Evolutionary conservation across 1,140 invertebrate genomes (phyloP).

Genomic region (Triops longicaudatus): DNA sequence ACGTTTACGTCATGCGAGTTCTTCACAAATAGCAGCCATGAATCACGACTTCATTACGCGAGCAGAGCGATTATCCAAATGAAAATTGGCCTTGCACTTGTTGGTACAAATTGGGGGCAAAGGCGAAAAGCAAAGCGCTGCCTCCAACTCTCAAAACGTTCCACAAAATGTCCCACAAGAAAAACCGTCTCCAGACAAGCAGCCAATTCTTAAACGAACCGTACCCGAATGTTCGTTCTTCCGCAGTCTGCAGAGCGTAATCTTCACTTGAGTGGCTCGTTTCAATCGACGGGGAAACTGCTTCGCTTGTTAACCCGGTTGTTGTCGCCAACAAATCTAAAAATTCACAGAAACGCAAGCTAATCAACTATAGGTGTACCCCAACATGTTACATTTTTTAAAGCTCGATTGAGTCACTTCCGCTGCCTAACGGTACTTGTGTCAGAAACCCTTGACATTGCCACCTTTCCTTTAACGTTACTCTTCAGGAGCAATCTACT

Average conservation of each 20-base stretch:
- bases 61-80: neutral
- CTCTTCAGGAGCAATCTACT: too few relatives aligned
- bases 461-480: neutral
- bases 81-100: slow-evolving; percentile 13
- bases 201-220: slow-evolving; percentile 21
- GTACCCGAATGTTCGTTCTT: slow-evolving; percentile 17
- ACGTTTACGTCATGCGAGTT: too few relatives aligned
- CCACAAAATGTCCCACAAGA: slow-evolving; percentile 22
- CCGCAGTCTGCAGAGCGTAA: neutral
- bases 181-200: slow-evolving; percentile 20
- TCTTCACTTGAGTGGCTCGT: neutral
- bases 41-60: neutral
- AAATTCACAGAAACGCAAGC: neutral
- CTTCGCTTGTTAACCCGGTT: neutral
- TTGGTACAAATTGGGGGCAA: slow-evolving; percentile 26
- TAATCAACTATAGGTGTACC: neutral
- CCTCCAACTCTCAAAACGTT: slow-evolving; percentile 21
- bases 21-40: neutral
- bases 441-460: neutral
- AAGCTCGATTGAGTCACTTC: neutral
- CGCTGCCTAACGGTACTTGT: neutral
- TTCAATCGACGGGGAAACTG: neutral
- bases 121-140: slow-evolving; percentile 17
- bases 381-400: neutral
- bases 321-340: neutral